Conservation (phyloP, 2,797 vertebrate species). For the Neomorphus geoffroyi region DNA sequence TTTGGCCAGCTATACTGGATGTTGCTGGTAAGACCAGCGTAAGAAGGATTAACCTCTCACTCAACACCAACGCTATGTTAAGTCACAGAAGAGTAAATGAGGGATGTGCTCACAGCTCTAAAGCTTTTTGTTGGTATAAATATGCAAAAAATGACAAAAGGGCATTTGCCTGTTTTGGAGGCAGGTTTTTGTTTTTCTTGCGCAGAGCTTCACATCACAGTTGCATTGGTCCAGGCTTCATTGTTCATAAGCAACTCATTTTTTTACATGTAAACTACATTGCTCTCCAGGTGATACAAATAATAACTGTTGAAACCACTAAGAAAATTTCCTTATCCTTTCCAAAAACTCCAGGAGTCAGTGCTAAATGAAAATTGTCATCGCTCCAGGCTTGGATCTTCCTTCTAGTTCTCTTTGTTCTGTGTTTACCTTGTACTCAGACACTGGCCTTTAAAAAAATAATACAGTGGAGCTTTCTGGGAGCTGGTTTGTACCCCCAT, state of each 20-base stretch:
- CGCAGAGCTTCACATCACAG: not conserved
- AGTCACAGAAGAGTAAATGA: not conserved
- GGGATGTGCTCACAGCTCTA: not conserved
- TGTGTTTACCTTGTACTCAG: not conserved
- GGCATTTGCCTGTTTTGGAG: not conserved
- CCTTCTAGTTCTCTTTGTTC: not conserved
- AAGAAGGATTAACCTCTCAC: not conserved
- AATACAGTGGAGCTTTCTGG: not conserved
- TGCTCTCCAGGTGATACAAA: not conserved
- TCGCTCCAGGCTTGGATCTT: not conserved
- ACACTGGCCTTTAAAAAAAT: not conserved
- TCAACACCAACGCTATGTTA: not conserved
- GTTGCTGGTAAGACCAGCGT: not conserved
- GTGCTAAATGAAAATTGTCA: fast-evolving
- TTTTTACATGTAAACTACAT: not conserved
- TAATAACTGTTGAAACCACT: not conserved
- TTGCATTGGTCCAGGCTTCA: not conserved
- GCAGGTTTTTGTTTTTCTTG: not conserved
- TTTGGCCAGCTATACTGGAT: not conserved
- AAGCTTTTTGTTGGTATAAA: not conserved
- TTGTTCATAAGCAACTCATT: not conserved
- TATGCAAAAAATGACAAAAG: not conserved
- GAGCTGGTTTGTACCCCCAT: not conserved
- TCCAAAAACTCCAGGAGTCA: not conserved
- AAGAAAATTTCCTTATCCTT: not conserved